Evolutionary conservation across 2,888 invertebrate species (phyloP).

Genomic region (Eupithecia tripunctaria): DNA sequence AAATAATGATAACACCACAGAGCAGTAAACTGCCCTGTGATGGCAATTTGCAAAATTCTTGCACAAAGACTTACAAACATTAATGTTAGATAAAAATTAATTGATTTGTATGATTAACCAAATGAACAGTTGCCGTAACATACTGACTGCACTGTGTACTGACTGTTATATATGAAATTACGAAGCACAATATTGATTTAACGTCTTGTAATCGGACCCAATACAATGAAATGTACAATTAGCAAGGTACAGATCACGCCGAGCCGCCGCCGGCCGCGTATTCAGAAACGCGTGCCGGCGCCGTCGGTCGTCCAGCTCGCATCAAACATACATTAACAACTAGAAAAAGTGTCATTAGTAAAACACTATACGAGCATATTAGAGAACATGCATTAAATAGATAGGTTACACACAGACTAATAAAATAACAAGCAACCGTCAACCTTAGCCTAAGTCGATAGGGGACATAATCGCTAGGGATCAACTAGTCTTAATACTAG

Average conservation of each 20-base stretch:
- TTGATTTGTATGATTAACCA: conserved; percentile 6
- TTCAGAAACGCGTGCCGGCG: conserved; percentile 40
- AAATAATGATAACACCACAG: conserved; percentile 19
- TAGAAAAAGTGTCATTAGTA: conserved; percentile 58
- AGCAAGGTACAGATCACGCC: conserved; percentile 55
- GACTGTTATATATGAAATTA: conserved; percentile 22
- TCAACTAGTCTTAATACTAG: conserved; percentile 54
- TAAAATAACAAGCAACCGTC: conserved; percentile 64
- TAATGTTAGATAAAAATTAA: conserved; percentile 32
- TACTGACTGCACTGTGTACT: conserved; percentile 30
- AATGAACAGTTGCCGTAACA: conserved; percentile 31
- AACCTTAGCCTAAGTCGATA: conserved; percentile 61
- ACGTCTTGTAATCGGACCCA: conserved; percentile 62
- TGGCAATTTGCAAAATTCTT: conserved; percentile 4
- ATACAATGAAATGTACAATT: conserved; percentile 82
- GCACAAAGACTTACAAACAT: conserved; percentile 24
- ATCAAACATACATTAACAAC: conserved; percentile 57
- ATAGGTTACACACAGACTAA: conserved; percentile 61
- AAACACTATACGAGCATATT: conserved; percentile 62
- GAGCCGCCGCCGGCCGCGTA: conserved; percentile 39
- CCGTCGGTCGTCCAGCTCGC: conserved; percentile 59
- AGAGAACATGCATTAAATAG: conserved; percentile 63
- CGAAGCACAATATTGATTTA: conserved; percentile 17
- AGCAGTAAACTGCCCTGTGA: conserved; percentile 23
- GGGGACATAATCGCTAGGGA: conserved; percentile 48